These are phyloP conservation scores for Lucilia sericata DNA, from an alignment of 1,140 invertebrate genomes.

Conservation along the genomic window DNA sequence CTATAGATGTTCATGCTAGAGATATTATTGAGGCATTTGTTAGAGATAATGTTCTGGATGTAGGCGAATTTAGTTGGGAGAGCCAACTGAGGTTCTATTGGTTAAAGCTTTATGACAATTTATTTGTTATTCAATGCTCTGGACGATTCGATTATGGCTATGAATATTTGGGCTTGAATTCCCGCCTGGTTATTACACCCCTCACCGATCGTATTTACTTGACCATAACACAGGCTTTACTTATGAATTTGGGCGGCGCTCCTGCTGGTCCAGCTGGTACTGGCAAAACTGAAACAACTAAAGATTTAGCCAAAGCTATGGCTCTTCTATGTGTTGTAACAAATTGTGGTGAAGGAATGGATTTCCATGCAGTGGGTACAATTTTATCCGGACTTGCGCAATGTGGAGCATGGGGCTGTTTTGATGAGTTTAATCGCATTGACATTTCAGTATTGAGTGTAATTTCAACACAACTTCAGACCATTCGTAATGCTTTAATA, in stretches of 20 bases:
- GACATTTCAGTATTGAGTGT: slow-evolving; percentile 91
- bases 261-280: slow-evolving; percentile 82
- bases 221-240: slow-evolving; percentile 90
- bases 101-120: slow-evolving; percentile 83
- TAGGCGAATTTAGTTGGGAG: slow-evolving; percentile 91
- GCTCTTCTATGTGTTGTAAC: slow-evolving; percentile 89
- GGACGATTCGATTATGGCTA: slow-evolving; percentile 90
- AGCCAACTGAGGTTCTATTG: slow-evolving; percentile 93
- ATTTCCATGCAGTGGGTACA: slow-evolving; percentile 87
- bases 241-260: slow-evolving; percentile 89
- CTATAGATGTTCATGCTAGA: slow-evolving; percentile 89
- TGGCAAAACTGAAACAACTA: slow-evolving; percentile 92
- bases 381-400: slow-evolving; percentile 81
- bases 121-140: slow-evolving; percentile 86
- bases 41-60: slow-evolving; percentile 84
- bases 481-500: slow-evolving; percentile 85
- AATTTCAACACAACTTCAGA: slow-evolving; percentile 90
- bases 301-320: slow-evolving; percentile 90
- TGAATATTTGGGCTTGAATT: slow-evolving; percentile 94
- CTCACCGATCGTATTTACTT: slow-evolving; percentile 92
- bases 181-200: slow-evolving; percentile 89
- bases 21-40: slow-evolving; percentile 92
- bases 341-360: slow-evolving; percentile 94
- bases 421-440: slow-evolving; percentile 93
- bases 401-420: slow-evolving; percentile 89